Conservation (phyloP, 2,113 vertebrate genomes). For the Numida meleagris region DNA sequence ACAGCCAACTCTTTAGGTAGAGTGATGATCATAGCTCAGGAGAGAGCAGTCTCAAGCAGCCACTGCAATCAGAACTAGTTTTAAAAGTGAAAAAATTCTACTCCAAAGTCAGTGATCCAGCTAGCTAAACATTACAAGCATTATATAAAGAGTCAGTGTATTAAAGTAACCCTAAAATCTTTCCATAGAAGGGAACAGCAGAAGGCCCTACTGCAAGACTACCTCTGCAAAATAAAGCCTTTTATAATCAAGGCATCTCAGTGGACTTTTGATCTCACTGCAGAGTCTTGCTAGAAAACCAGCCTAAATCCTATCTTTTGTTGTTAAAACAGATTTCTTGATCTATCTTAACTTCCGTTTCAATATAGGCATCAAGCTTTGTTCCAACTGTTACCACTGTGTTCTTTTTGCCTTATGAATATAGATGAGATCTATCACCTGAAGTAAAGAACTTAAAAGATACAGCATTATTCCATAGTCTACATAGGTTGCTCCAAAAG, state of each 20-base stretch:
- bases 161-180: neutral
- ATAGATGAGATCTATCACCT: neutral
- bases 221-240: neutral
- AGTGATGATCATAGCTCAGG: constrained; percentile 56
- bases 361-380: neutral
- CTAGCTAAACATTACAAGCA: constrained; percentile 7
- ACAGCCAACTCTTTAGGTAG: constrained; percentile 59
- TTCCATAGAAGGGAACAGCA: neutral
- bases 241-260: neutral
- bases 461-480: neutral
- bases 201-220: neutral
- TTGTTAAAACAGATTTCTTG: neutral
- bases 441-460: neutral
- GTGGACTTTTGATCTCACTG: neutral
- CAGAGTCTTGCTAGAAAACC: neutral
- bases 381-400: neutral
- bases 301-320: neutral
- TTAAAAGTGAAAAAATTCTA: constrained; percentile 57
- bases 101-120: constrained; percentile 49
- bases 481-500: no score
- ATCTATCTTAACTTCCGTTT: neutral
- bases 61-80: constrained; percentile 53
- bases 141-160: neutral
- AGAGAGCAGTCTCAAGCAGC: constrained; percentile 51
- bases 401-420: neutral